A percentile compares a stretch with the other conserved stretches of the same genome.
These are phyloP conservation scores for Microctenopoma steveboyesi DNA, from an alignment of 2,797 vertebrate species.

Conservation along the genomic window DNA sequence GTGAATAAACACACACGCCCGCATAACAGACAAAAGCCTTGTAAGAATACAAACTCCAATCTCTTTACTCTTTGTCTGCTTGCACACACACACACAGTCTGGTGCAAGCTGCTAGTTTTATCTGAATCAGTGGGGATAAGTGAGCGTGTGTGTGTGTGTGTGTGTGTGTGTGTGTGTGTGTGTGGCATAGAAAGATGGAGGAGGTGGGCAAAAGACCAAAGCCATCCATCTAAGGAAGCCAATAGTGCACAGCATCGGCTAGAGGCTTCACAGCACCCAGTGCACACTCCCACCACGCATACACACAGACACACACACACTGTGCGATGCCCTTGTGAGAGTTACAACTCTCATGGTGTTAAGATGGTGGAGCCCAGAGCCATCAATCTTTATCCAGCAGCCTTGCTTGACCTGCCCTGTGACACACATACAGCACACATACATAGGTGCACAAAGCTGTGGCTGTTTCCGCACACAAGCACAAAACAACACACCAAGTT, in stretches of 20 bases:
- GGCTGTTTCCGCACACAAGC: background rate
- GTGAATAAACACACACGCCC: conserved; percentile 40
- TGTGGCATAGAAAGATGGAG: conserved; percentile 63
- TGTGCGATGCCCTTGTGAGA: conserved; percentile 77
- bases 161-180: conserved; percentile 38
- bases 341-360: conserved; percentile 73
- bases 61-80: conserved; percentile 54
- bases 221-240: conserved; percentile 77
- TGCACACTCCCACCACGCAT: conserved; percentile 26
- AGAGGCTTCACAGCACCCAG: conserved; percentile 64
- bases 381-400: conserved; percentile 80
- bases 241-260: conserved; percentile 73
- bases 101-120: conserved; percentile 49
- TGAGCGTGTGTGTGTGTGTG: conserved; percentile 28
- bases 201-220: conserved; percentile 71
- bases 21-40: conserved; percentile 31
- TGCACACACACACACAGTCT: conserved; percentile 22
- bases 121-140: conserved; percentile 40
- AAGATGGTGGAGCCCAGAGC: conserved; percentile 66
- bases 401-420: conserved; percentile 71
- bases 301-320: conserved; percentile 41
- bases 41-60: conserved; percentile 41
- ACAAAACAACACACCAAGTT: conserved; percentile 2
- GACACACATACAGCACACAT: conserved; percentile 37
- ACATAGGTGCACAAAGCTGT: background rate